Evolutionary conservation across 2,113 vertebrate genomes (phyloP), one percentile per base, ranked within the genome.

Genomic region (Lontra canadensis): DNA sequence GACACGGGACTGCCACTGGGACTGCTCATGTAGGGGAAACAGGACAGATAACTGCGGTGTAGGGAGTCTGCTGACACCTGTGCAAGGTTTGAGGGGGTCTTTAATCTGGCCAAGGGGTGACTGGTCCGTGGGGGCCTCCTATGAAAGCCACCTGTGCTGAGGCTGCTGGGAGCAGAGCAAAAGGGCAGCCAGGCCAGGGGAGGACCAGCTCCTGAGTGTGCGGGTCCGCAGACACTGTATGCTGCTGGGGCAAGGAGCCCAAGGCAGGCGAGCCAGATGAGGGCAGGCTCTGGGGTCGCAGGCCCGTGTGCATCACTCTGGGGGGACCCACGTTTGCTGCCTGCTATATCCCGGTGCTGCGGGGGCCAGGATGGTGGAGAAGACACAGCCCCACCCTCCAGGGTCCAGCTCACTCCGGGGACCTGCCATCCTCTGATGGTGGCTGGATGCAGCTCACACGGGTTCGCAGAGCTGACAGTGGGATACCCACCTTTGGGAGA

Each of bases 321-420:
- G 15, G 44, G 71, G 71, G 36, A 18, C 4, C 4, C 76, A 17
- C 4, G 4, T 34, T 31, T 18, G 26, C 42, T 44, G 39, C 25
- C 29, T 8, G 74, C 7, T 7, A 17, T 26, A 15, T 14, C 14
- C 14, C 9, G 2, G 65, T 23, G 21, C 31, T 7, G 42, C 1
- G 57, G 57, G 21, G 6, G 36, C 47, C 1, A 26, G 57, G 36
- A 76, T 1, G 1, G 5, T 21, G 5, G 18, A 23, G 36, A 17
- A 49, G 42, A 31, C 0, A 0, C 14, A 49, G 47, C 7, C 6
- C 18, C 49, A 2, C 4, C 10, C 21, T 42, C 10, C 0, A 3
- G 63, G 7, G 26, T 29, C 7, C 15, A 0, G 59, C 2, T 59
- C 9, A 4, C 7, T 6, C 5, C 1, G 2, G n/a, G n/a, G 1